Evolutionary conservation across 2,888 invertebrate genomes (phyloP).

Genomic region (Nomada fucata): DNA sequence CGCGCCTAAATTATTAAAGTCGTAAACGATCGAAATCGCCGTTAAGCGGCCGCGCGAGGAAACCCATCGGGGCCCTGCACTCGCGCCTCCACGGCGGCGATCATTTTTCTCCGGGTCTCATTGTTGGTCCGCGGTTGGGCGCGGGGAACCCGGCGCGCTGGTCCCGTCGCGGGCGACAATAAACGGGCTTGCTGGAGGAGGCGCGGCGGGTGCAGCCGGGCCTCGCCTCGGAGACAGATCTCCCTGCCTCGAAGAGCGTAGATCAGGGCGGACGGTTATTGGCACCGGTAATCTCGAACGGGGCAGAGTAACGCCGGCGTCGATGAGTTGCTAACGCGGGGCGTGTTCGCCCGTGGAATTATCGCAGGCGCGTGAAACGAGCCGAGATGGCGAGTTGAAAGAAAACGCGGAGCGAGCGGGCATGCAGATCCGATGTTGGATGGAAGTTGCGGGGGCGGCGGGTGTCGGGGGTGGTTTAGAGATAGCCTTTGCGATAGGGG

Average conservation of each 20-base stretch:
- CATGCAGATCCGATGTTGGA: no score
- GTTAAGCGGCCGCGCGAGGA: constrained; percentile 82
- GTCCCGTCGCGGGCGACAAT: constrained; percentile 49
- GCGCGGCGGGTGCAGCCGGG: background rate
- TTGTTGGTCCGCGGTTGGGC: constrained; percentile 64
- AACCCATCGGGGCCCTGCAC: constrained; percentile 72
- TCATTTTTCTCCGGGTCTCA: constrained; percentile 71
- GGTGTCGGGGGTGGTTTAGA: no score
- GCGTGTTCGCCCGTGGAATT: constrained; percentile 34
- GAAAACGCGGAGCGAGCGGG: no score
- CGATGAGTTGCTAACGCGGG: constrained; percentile 56
- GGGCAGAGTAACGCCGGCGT: constrained; percentile 24
- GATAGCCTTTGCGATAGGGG: no score
- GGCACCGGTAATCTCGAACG: constrained; percentile 52
- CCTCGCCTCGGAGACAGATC: constrained; percentile 34
- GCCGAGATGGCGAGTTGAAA: no score
- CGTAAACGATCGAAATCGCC: constrained; percentile 84
- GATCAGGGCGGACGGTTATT: constrained; percentile 57
- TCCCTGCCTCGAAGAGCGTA: constrained; percentile 15
- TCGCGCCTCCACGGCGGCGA: constrained; percentile 68
- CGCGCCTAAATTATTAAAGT: constrained; percentile 84
- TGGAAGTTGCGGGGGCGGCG: no score
- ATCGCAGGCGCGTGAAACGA: constrained; percentile 5
- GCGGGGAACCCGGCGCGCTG: constrained; percentile 38
- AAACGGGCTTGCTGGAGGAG: constrained; percentile 49